Evolutionary conservation across 2,113 vertebrate genomes (phyloP).

Genomic region (Macrotus californicus): DNA sequence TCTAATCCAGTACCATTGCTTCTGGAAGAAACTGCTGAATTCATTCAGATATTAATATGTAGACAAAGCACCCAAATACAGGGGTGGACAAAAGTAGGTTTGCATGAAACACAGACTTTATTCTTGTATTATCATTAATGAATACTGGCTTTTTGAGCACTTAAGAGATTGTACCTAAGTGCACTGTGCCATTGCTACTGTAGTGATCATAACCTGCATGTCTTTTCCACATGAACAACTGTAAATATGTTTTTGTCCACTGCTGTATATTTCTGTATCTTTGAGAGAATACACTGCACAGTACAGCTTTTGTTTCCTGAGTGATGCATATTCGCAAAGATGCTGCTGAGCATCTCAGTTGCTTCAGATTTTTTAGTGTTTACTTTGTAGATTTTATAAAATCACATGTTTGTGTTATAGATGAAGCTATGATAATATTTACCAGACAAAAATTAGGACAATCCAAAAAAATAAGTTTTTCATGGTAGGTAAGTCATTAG

Average conservation of each 20-base stretch:
- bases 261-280: not conserved
- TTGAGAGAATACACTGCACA: not conserved
- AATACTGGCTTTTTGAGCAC: not conserved
- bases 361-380: not conserved
- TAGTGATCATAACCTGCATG: too few species aligned
- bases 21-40: not conserved
- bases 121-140: not conserved
- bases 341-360: not conserved
- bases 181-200: too few species aligned
- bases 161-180: too few species aligned
- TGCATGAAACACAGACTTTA: not conserved
- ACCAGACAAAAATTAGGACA: not conserved
- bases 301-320: not conserved
- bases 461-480: not conserved
- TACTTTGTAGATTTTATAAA: not conserved
- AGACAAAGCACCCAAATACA: not conserved
- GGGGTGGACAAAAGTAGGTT: too few species aligned
- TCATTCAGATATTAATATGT: not conserved
- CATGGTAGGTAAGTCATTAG: not conserved
- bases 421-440: constrained; percentile 13
- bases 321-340: not conserved
- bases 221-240: too few species aligned
- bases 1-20: not conserved
- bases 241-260: too few species aligned
- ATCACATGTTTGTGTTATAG: not conserved